Percentiles rank a stretch among this genome's conserved stretches.
phyloP scores from a whole-genome alignment of 2,113 vertebrate species.

The Pachycephala philippinensis region DNA sequence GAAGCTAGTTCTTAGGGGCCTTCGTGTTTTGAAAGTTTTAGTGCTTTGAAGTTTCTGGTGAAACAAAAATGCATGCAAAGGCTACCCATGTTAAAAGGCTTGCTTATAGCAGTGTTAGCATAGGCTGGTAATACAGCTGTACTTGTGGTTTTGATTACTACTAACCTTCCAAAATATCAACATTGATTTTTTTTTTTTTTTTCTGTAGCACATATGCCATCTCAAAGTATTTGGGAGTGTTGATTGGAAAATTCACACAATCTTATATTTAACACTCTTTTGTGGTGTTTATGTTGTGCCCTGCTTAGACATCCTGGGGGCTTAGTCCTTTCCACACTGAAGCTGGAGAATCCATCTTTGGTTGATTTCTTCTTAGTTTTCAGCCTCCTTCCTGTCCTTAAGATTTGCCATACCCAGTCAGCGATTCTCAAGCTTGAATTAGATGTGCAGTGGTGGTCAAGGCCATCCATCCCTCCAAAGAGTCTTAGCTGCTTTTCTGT shows the following conservation, averaged over 20 bases:
- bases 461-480: neutral
- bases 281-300: rapidly evolving
- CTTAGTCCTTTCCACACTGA: neutral
- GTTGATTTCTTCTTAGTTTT: neutral
- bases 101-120: neutral
- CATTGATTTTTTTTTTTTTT: neutral
- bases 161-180: neutral
- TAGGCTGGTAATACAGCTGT: too few species aligned
- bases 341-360: neutral
- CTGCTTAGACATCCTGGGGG: neutral
- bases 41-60: neutral
- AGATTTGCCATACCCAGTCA: neutral
- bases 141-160: neutral
- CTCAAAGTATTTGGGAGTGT: neutral
- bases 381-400: neutral
- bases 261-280: neutral
- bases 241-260: neutral
- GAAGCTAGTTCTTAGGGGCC: neutral
- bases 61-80: neutral
- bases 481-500: neutral
- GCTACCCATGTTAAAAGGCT: neutral
- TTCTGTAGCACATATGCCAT: neutral
- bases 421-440: neutral
- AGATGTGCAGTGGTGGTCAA: neutral
- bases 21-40: neutral